Evolutionary conservation across 1,140 invertebrate species (phyloP).

Genomic region (Drosophila funebris): DNA sequence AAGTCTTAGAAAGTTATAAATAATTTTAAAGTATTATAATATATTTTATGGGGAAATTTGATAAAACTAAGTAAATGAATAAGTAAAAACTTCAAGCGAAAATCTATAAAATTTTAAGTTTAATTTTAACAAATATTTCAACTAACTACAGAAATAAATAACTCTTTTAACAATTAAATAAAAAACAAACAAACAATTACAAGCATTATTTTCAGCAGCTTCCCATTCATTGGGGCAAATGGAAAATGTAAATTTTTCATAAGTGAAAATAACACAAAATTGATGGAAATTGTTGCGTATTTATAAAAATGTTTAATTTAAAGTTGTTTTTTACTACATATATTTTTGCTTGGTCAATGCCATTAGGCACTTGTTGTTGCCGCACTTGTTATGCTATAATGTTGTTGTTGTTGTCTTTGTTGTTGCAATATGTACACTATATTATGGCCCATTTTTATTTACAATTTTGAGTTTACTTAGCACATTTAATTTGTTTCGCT

Average conservation of each 20-base stretch:
- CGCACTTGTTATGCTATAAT: not conserved
- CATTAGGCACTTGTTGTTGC: conserved; percentile 26
- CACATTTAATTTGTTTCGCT: conserved; percentile 41
- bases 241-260: not conserved
- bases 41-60: too few species aligned
- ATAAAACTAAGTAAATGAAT: too few species aligned
- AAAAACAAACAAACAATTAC: not conserved
- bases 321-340: conserved; percentile 32
- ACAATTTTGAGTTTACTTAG: conserved; percentile 47
- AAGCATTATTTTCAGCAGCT: not conserved
- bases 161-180: not conserved
- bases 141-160: too few species aligned
- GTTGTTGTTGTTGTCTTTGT: conserved; percentile 33
- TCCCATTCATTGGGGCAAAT: too few species aligned
- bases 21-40: too few species aligned
- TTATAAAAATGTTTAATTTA: conserved; percentile 21
- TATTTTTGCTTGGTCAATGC: conserved; percentile 28
- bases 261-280: not conserved
- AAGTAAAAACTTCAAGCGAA: too few species aligned
- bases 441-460: conserved; percentile 42
- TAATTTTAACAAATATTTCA: too few species aligned
- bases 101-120: too few species aligned
- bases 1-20: too few species aligned
- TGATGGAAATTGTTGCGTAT: conserved; percentile 18
- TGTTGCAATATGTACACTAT: conserved; percentile 36